Evolutionary conservation across 2,888 invertebrate genomes (phyloP).

Genomic region (Eretmocerus hayati): DNA sequence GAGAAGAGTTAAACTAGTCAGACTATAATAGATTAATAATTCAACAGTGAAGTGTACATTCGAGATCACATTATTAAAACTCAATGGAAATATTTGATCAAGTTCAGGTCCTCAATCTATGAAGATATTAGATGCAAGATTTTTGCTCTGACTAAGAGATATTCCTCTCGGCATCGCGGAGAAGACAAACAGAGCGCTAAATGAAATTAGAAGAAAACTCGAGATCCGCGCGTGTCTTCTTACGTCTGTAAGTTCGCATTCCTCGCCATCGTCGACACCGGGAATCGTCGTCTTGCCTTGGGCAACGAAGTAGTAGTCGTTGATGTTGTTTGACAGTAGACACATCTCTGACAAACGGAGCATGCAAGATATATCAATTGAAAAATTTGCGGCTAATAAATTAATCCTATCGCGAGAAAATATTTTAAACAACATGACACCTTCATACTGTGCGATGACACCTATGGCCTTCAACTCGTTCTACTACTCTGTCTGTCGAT

Average conservation of each 20-base stretch:
- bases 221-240: conserved; percentile 45
- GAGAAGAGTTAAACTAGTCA: conserved; percentile 2
- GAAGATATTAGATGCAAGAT: too few species aligned
- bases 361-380: conserved; percentile 23
- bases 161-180: conserved; percentile 1
- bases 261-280: conserved; percentile 85
- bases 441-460: too few species aligned
- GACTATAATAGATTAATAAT: neutral
- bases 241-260: conserved; percentile 75
- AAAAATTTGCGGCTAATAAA: conserved; percentile 11
- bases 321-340: conserved; percentile 69
- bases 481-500: too few species aligned
- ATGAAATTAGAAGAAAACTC: conserved; percentile 10
- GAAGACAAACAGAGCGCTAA: conserved; percentile 4
- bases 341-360: conserved; percentile 58
- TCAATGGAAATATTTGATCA: too few species aligned
- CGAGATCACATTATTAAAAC: too few species aligned
- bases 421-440: too few species aligned
- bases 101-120: too few species aligned
- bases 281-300: conserved; percentile 92
- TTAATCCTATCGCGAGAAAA: too few species aligned
- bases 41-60: neutral
- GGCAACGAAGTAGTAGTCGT: conserved; percentile 81
- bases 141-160: neutral
- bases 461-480: neutral